Evolutionary conservation across 1,140 invertebrate genomes (phyloP), one percentile per base, ranked within the genome.

Genomic region (Leptinotarsa undecemlineata): DNA sequence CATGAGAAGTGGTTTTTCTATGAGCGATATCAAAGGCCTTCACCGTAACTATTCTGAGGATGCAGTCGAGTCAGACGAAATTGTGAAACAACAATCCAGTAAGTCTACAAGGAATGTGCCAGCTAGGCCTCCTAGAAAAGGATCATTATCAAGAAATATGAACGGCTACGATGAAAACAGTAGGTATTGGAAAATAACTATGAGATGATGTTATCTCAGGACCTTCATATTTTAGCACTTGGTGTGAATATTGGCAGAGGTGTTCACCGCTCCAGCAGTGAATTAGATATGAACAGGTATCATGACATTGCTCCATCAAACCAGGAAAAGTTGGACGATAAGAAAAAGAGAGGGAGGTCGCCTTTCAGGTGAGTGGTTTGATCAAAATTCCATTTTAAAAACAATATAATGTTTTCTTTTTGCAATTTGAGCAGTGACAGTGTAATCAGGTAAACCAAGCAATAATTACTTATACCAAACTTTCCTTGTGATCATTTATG

Each of bases 21-120:
- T 97, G 91, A 96, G 92, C 79, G 96, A 97, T 82, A 95, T 97
- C 62, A 97, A 97, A 91, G 95, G 93, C 77, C 86, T 97, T 11
- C 93, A 96, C 80, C 87, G 93, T 73, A 93, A 92, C 82, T 97
- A 96, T 85, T 89, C 90, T 0, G 95, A 96, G 81, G 95, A 95
- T 82, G 92, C 88, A 1, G 90, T 87, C 0, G 93, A 95, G 82
- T 88, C 88, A 4, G 92, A 93, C 76, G 92, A 93, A 77, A 86
- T 90, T 76, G 87, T 90, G 84, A 88, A 87, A 51, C 87, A 87
- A 71, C 87, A 85, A 13, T 71, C 83, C 26, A 71, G 79, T 23
- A 86, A 86, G 75, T 82, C 85, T 72, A 84, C 88, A 78, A 90
- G 90, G 79, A 86, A 87, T 67, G 88, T 88, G 80, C 93, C 93